Conservation (phyloP, 64 coral and sea anemone genomes). For the Platygyra sinensis region DNA sequence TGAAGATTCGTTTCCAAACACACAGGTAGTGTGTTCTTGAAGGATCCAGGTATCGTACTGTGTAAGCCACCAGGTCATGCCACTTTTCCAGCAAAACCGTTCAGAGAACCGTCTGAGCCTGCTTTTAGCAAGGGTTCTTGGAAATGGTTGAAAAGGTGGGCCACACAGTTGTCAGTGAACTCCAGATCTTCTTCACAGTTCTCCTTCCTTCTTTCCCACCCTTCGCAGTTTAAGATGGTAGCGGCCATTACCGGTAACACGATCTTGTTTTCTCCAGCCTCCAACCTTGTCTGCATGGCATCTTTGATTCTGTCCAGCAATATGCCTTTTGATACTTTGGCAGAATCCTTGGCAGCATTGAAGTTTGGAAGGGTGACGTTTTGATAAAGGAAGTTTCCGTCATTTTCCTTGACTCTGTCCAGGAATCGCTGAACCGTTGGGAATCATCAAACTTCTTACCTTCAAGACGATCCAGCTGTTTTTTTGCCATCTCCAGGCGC, state of each 20-base stretch:
- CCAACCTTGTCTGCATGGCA: slow-evolving; percentile 71
- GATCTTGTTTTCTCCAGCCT: slow-evolving; percentile 63
- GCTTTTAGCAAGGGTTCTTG: slow-evolving; percentile 75
- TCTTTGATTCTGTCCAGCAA: slow-evolving; percentile 47
- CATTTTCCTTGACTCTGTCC: slow-evolving; percentile 47
- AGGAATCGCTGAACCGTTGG: slow-evolving; percentile 49
- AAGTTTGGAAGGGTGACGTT: slow-evolving; percentile 53
- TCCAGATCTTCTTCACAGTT: slow-evolving; percentile 68
- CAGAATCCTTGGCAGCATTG: slow-evolving; percentile 55
- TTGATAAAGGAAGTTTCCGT: slow-evolving; percentile 22
- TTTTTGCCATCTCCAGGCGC: slow-evolving; percentile 61
- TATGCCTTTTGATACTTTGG: slow-evolving; percentile 14
- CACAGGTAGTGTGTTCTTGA: slow-evolving; percentile 35
- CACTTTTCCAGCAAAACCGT: slow-evolving; percentile 62
- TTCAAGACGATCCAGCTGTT: slow-evolving; percentile 57
- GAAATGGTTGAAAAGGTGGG: slow-evolving; percentile 63
- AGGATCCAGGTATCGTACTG: slow-evolving; percentile 52
- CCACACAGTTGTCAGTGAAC: slow-evolving; percentile 61
- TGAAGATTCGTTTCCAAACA: slow-evolving; percentile 67
- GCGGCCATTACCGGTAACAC: slow-evolving; percentile 52
- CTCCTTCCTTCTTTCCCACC: slow-evolving; percentile 68
- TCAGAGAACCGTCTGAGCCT: slow-evolving; percentile 47
- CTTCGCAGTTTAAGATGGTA: slow-evolving; percentile 55
- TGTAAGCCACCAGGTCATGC: slow-evolving; percentile 55
- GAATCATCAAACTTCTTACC: slow-evolving; percentile 43